Evolutionary conservation across 2,797 vertebrate genomes (phyloP), one percentile per base, ranked within the genome.

Genomic region (Anableps anableps): DNA sequence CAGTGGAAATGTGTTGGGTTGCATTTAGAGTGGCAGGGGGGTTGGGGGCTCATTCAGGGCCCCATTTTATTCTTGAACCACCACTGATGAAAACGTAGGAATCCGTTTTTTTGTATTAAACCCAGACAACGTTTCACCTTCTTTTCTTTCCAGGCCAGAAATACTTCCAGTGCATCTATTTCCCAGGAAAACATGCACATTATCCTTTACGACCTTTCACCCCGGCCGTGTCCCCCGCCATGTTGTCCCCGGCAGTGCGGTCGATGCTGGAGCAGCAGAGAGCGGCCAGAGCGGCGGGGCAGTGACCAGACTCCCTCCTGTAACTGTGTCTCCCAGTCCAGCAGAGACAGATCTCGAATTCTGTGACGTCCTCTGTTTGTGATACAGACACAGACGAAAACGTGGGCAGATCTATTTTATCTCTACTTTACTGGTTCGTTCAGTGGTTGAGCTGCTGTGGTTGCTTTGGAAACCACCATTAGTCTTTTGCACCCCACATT

Each of bases 111-210:
- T 29, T 29, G 9, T 29, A 11, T 58, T n/a, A 58, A 58, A 43
- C 66, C 10, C 21, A 16, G 10, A 43, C 23, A 41, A 13, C 13
- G 0, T 53, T 16, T n/a, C 53, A 3, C 13, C 36, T 45, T 83
- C 38, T 31, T 86, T 48, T 84, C 66, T 81, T 68, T 74, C 23
- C 90, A 99, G 98, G 92, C 87, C 97, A 98, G 88, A 96, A 97
- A 86, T 99, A 96, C 93, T 97, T 99, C 94, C 98, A 99, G 48
- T 99, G 97, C 81, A 94, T 99, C 80, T 97, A 98, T 73, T 84
- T 99, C 90, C 96, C 97, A 41, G 97, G 96, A 66, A 96, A 96
- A 94, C 96, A 95, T n/a, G 96, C 96, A 64, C 93, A 95, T 91
- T 96, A 94, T 94, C 97, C 95, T 75, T 90, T 94, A 90, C 96